Evolutionary conservation across 2,888 invertebrate genomes (phyloP), one percentile per base, ranked within the genome.

Genomic region (Rhagonycha fulva): DNA sequence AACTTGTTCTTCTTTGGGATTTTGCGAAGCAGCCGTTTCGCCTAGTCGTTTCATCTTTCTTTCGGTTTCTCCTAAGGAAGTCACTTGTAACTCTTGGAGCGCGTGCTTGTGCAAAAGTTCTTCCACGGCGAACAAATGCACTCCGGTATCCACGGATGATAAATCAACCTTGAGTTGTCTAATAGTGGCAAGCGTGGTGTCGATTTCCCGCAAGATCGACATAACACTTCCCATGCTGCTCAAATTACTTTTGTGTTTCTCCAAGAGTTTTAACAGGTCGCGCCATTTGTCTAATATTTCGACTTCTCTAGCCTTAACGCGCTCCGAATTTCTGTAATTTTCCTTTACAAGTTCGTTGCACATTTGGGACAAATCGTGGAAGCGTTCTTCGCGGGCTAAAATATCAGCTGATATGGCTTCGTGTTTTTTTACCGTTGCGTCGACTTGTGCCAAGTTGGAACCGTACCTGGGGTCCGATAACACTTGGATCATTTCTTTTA

Each of bases 361-460:
- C 96, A 99, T 97, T 72, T 95, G 94, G 0, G 95, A 95, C 67
- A 99, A 90, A 87, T 98, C 96, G 82, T 96, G 95, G 86, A 99
- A 98, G 10, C 99, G 92, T 86, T 98, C 98, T 84, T 97, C 96
- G 74, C 94, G 90, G 12, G 98, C 97, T 72, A 98, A 89, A 74
- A 99, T 98, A 86, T 99, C 99, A 0, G 98, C 98, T 78, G 96
- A 96, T 79, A 99, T 98, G 14, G 99, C 98, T 88, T 99, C 98
- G 86, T 99, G 98, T 85, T 99, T 99, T 89, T 99, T 99, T 62
- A 99, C 93, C 0, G 98, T 97, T 1, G 98, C 98, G 87, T 99
- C 98, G 0, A 98, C 97, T 86, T 98, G 98, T 0, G 95, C 92
- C 81, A 98, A 89, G 89, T 95, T 96, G 82, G 95, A 95, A 2